Conservation (phyloP, 2,113 vertebrate species). For the Ciconia stormi region DNA sequence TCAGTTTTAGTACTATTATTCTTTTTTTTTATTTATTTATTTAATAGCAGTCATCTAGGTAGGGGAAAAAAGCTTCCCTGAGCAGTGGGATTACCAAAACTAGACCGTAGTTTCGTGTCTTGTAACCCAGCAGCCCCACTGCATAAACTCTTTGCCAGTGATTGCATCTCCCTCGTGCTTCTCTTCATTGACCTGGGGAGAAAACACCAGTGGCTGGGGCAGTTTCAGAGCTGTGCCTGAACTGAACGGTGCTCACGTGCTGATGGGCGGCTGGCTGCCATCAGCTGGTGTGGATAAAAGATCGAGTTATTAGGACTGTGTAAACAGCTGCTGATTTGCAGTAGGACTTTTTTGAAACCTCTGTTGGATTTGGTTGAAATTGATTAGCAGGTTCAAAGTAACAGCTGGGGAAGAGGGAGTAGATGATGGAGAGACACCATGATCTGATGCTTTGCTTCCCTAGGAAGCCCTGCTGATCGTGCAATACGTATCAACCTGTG, state of each 20-base stretch:
- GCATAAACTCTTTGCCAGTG: not conserved
- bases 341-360: not conserved
- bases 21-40: not conserved
- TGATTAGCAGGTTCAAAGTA: not conserved
- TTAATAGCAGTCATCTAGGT: not conserved
- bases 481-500: not conserved
- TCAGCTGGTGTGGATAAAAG: not conserved
- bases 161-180: rapidly evolving
- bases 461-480: not conserved
- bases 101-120: not conserved
- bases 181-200: rapidly evolving
- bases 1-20: not conserved
- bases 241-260: rapidly evolving
- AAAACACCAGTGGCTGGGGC: not conserved
- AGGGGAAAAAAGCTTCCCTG: not conserved
- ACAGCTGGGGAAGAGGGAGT: not conserved
- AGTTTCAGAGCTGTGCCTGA: not conserved
- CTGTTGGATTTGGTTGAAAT: not conserved
- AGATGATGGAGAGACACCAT: not conserved
- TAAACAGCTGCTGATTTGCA: not conserved
- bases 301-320: rapidly evolving
- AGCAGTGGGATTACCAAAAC: not conserved
- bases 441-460: not conserved
- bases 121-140: not conserved
- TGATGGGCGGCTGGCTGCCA: not conserved